A percentile compares a stretch with the other conserved stretches of the same genome.
phyloP scores from a whole-genome alignment of 2,113 vertebrate genomes.

The Nothobranchius furzeri region DNA sequence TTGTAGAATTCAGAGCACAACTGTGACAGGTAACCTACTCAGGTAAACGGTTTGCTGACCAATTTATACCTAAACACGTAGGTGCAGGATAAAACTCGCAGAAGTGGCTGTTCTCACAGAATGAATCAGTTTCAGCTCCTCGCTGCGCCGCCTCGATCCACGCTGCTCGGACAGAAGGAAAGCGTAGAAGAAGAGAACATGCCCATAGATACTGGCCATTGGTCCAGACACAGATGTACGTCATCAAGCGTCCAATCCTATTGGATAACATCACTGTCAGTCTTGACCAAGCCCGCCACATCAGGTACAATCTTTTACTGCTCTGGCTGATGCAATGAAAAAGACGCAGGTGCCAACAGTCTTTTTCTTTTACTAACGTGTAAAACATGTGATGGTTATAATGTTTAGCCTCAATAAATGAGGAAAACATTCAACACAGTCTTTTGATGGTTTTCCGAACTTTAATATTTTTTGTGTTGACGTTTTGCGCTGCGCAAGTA shows the following conservation, averaged over 20 bases:
- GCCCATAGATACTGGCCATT: constrained; percentile 52
- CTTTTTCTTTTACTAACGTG: too few species aligned
- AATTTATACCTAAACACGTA: not conserved
- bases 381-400: not conserved
- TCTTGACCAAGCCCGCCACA: constrained; percentile 42
- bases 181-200: not conserved
- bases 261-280: constrained; percentile 62
- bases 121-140: constrained; percentile 33
- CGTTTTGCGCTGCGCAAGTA: too few species aligned
- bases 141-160: constrained; percentile 39
- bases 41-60: not conserved
- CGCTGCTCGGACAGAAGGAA: constrained; percentile 56
- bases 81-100: constrained; percentile 58
- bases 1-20: accelerated
- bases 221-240: not conserved
- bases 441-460: too few species aligned
- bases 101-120: constrained; percentile 33
- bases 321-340: constrained; percentile 80
- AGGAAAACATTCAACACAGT: too few species aligned
- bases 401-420: not conserved
- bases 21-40: not conserved
- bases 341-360: constrained; percentile 6
- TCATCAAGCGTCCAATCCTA: not conserved
- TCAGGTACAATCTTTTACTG: constrained; percentile 2
- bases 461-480: too few species aligned